These are phyloP conservation scores for Apeira syringaria DNA, from an alignment of 2,888 invertebrate species.

Conservation along the genomic window DNA sequence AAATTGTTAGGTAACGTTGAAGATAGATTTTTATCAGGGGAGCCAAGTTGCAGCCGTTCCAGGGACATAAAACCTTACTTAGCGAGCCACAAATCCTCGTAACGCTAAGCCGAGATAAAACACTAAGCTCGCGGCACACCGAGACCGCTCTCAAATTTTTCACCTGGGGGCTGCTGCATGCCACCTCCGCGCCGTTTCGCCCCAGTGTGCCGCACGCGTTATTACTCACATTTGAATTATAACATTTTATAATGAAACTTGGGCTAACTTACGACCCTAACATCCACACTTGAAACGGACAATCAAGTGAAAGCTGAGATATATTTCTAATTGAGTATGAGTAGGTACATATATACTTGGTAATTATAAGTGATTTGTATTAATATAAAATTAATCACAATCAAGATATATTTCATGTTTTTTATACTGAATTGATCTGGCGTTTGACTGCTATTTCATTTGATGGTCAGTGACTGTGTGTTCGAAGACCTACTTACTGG, in stretches of 20 bases:
- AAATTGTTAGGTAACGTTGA: conserved; percentile 44
- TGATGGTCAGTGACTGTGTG: too few species aligned
- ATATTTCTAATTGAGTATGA: not conserved
- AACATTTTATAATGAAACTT: conserved; percentile 71
- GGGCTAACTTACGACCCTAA: conserved; percentile 53
- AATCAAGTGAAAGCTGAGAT: not conserved
- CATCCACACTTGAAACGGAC: conserved; percentile 16
- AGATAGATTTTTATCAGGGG: conserved; percentile 71
- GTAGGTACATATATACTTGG: too few species aligned
- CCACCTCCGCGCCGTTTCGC: conserved; percentile 34
- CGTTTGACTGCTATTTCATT: too few species aligned
- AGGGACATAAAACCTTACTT: conserved; percentile 81
- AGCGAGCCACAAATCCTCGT: conserved; percentile 82
- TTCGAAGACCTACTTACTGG: too few species aligned
- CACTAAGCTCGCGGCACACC: conserved; percentile 75
- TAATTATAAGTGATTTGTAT: too few species aligned
- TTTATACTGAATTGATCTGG: too few species aligned
- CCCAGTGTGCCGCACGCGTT: conserved; percentile 65
- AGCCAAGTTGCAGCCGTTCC: conserved; percentile 71
- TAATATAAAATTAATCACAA: too few species aligned
- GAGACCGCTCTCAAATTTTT: conserved; percentile 75
- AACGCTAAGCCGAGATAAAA: conserved; percentile 82
- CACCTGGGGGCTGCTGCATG: conserved; percentile 63
- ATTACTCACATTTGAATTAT: conserved; percentile 77
- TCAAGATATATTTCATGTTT: too few species aligned